Evolutionary conservation across 35 echinoderm and acorn worm species (phyloP).

Genomic region (Ptychodera flava): DNA sequence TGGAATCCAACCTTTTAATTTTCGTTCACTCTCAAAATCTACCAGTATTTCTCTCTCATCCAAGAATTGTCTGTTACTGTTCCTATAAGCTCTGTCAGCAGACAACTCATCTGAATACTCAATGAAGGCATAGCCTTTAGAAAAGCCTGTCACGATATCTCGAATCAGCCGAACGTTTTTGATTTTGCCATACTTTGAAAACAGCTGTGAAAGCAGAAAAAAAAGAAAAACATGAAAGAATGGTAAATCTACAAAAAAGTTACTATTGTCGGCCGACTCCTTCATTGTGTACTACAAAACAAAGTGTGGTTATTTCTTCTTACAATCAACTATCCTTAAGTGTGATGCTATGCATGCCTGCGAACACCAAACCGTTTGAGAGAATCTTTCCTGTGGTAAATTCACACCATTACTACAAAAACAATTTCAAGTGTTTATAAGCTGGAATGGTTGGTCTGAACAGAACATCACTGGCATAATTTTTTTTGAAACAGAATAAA

Average conservation of each 20-base stretch:
- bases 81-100: slow-evolving; percentile 38
- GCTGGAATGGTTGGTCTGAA: too few species aligned
- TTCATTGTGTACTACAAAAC: neutral
- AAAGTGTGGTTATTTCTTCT: neutral
- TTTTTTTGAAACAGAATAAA: too few species aligned
- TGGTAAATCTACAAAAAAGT: neutral
- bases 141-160: slow-evolving; percentile 88
- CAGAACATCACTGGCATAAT: too few species aligned
- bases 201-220: slow-evolving; percentile 35
- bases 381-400: too few species aligned
- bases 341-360: neutral
- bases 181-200: slow-evolving; percentile 73
- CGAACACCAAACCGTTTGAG: too few species aligned
- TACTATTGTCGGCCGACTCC: neutral
- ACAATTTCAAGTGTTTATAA: too few species aligned
- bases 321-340: neutral
- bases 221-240: neutral
- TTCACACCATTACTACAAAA: too few species aligned
- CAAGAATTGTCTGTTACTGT: slow-evolving; percentile 38
- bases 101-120: slow-evolving; percentile 48
- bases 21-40: slow-evolving; percentile 65
- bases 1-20: slow-evolving; percentile 69
- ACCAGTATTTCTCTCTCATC: slow-evolving; percentile 68
- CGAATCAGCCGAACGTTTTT: slow-evolving; percentile 39
- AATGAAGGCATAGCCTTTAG: slow-evolving; percentile 87